Conservation (phyloP, 2,888 invertebrate genomes). For the Macaria liturata region DNA sequence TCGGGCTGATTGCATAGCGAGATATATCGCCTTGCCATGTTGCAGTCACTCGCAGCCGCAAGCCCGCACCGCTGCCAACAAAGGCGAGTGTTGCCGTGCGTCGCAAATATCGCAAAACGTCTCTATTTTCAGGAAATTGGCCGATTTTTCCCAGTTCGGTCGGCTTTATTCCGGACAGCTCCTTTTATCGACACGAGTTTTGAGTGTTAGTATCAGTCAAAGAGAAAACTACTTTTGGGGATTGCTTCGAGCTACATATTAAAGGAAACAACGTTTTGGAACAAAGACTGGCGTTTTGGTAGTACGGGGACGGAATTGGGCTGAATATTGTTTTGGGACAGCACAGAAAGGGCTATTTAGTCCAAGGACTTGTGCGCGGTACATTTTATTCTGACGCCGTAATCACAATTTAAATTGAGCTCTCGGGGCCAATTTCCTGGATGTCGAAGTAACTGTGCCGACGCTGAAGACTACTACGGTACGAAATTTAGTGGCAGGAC, state of each 20-base stretch:
- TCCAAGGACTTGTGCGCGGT: slow-evolving; percentile 8
- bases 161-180: slow-evolving; percentile 1
- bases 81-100: slow-evolving; percentile 17
- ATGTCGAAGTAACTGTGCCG: slow-evolving; percentile 5
- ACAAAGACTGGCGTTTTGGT: slow-evolving; percentile 13
- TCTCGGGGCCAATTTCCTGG: slow-evolving; percentile 11
- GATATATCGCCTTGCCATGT: slow-evolving; percentile 32
- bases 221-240: slow-evolving; percentile 1
- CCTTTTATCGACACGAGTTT: slow-evolving; percentile 4
- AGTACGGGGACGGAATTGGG: slow-evolving; percentile 4
- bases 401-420: slow-evolving; percentile 14
- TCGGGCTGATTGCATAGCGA: slow-evolving; percentile 28
- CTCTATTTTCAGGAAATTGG: slow-evolving; percentile 14
- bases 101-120: slow-evolving; percentile 11
- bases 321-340: slow-evolving; percentile 11
- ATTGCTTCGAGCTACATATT: slow-evolving; percentile 2
- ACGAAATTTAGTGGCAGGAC: slow-evolving; percentile 6
- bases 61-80: slow-evolving; percentile 31
- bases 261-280: slow-evolving; percentile 8
- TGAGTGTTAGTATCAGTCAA: slow-evolving; percentile 2
- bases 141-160: slow-evolving; percentile 10
- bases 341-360: slow-evolving; percentile 2
- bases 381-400: slow-evolving; percentile 10
- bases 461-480: slow-evolving; percentile 7
- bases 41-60: slow-evolving; percentile 35